Evolutionary conservation across 1,140 invertebrate species (phyloP), one percentile per base, ranked within the genome.

Genomic region (Drosophila equinoxialis): DNA sequence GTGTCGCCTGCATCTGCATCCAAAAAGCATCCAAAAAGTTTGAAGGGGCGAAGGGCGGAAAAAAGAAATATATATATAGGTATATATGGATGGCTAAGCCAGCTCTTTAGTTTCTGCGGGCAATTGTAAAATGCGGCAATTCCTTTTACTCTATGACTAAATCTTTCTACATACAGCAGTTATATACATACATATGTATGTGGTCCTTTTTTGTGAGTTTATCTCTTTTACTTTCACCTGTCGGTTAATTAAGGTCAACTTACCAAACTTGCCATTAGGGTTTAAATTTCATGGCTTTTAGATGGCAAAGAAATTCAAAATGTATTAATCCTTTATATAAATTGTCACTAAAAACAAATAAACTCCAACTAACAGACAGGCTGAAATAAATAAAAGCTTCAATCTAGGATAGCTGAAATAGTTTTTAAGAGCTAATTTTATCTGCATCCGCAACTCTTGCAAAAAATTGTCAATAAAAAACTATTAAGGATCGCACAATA

Each of bases 1-100:
- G 70, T 82, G 79, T 79, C 62, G 75, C 64, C 54, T 67, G 62
- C 72, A 79, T 73, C 72, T 77, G 79, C 72, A 79, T 79, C 45
- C 64, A 58, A 72, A 81, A 17, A 17, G 17, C 17, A 17, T 17
- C 17, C 17, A 17, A 17, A 76, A 76, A 30, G 68, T 54, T 58
- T 37, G 13, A 41, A 61, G 45, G 7, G 17, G 39, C 30, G 30
- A 6, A 30, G 35, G 51, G 33, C 20, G 35, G 54, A 45, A 45
- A 45, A 45, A 39, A 13, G 11, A 13, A 17, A 11, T 3, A 39
- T 1, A 13, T 5, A 13, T 0, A 13, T 10, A 13, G 2, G 11
- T 11, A 39, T 45, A 5, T 8, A 14, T 42, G 20, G 45, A 7
- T 26, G 26, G 6, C 14, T 23, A 6, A 37, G 39, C 35, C 72